These are phyloP conservation scores for Gisinianus flammeolus DNA, from an alignment of 2,888 invertebrate genomes.

Conservation along the genomic window DNA sequence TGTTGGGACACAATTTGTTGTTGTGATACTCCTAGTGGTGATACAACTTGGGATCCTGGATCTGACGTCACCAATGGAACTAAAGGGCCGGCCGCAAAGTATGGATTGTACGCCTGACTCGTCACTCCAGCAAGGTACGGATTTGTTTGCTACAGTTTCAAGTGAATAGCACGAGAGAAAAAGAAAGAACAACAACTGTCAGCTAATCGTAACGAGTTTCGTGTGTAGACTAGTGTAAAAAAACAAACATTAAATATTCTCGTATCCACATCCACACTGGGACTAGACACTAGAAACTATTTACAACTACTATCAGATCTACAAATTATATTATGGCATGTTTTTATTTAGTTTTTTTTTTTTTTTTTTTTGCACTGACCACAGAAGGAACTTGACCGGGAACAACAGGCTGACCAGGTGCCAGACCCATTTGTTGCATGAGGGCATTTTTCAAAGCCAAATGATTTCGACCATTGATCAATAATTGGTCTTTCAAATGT, in stretches of 20 bases:
- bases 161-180: neutral
- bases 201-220: conserved; percentile 10
- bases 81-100: conserved; percentile 85
- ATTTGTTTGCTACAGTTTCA: conserved; percentile 53
- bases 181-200: conserved; percentile 10
- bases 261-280: neutral
- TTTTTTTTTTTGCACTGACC: conserved; percentile 71
- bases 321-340: neutral
- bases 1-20: conserved; percentile 82
- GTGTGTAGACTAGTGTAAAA: conserved; percentile 7
- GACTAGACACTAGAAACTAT: neutral
- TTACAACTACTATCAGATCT: neutral
- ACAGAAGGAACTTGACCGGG: conserved; percentile 89
- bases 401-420: conserved; percentile 87
- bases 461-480: conserved; percentile 99
- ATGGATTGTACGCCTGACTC: conserved; percentile 84
- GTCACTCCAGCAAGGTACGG: conserved; percentile 59
- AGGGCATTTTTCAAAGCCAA: conserved; percentile 97
- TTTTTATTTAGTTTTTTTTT: neutral
- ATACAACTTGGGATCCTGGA: conserved; percentile 70
- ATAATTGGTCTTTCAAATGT: conserved; percentile 98
- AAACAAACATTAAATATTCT: neutral
- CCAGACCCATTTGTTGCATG: conserved; percentile 92
- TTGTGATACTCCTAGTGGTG: conserved; percentile 81
- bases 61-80: conserved; percentile 92